Conservation (phyloP, 2,113 vertebrate species). For the Pandion haliaetus region DNA sequence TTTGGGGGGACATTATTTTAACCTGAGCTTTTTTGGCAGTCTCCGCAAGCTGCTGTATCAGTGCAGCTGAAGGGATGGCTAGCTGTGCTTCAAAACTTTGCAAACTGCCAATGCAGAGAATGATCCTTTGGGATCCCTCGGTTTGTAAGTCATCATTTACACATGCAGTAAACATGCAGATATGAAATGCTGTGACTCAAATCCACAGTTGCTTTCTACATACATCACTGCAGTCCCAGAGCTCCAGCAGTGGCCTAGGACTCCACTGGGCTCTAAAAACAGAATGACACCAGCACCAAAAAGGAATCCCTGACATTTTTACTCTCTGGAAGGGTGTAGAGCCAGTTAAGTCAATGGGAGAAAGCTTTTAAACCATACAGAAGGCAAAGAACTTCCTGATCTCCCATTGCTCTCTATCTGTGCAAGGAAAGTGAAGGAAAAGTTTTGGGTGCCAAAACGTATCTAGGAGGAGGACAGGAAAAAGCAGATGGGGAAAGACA, state of each 20-base stretch:
- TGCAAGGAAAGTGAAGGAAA: not conserved
- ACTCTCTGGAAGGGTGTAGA: not conserved
- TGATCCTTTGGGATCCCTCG: fast-evolving
- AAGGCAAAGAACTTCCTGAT: not conserved
- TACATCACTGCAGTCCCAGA: fast-evolving
- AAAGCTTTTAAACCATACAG: not conserved
- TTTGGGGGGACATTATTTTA: not conserved
- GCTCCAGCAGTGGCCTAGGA: not conserved
- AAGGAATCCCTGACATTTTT: not conserved
- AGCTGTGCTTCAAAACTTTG: not conserved
- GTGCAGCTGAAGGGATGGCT: not conserved
- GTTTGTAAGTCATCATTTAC: not conserved
- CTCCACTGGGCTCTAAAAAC: not conserved
- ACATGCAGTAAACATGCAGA: too few relatives aligned
- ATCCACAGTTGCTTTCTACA: not conserved
- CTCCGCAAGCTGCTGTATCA: not conserved
- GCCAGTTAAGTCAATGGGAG: not conserved
- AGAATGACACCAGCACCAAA: not conserved
- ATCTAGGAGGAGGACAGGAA: not conserved
- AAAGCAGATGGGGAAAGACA: not conserved
- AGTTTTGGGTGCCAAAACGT: not conserved
- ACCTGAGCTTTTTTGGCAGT: not conserved
- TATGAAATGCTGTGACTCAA: not conserved
- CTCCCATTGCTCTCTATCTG: not conserved
- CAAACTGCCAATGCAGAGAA: not conserved